Conservation (phyloP, 2,797 vertebrate genomes). For the Karalla daura region DNA sequence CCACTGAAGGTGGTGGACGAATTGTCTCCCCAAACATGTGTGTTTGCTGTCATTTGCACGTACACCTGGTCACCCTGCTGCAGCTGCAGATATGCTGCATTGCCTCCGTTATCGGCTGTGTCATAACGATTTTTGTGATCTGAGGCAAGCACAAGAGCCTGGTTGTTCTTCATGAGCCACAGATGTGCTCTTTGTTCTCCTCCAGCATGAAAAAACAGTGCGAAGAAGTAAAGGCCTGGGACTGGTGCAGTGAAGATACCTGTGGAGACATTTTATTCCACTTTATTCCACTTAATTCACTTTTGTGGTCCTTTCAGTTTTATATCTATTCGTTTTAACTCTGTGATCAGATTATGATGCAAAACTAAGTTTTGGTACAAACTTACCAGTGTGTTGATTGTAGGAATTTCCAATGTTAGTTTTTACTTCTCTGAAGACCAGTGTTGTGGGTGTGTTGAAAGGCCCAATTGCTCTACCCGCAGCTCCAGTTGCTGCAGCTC, state of each 20-base stretch:
- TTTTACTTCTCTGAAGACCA: not conserved
- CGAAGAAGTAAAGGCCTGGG: conserved; percentile 28
- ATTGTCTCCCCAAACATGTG: not conserved
- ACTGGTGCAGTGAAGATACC: conserved; percentile 33
- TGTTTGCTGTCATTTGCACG: not conserved
- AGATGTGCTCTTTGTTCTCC: rapidly evolving
- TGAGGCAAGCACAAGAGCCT: rapidly evolving
- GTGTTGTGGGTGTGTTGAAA: not conserved
- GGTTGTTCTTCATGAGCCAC: not conserved
- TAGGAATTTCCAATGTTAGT: conserved; percentile 23
- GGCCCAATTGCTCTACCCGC: not conserved
- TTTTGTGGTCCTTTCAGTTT: too few species aligned
- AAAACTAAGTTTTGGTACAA: too few species aligned
- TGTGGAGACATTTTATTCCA: conserved; percentile 10
- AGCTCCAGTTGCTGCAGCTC: too few species aligned
- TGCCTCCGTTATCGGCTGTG: conserved; percentile 19
- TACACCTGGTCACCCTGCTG: not conserved
- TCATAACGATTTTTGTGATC: rapidly evolving
- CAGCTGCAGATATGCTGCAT: conserved; percentile 13
- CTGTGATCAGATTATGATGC: too few species aligned
- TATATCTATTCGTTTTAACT: too few species aligned
- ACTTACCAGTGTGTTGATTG: not conserved
- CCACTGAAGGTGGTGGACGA: not conserved
- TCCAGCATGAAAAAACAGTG: conserved; percentile 21
- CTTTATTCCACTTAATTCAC: too few species aligned